Percentiles rank a stretch among this genome's conserved stretches.
phyloP scores from a whole-genome alignment of 2,888 invertebrate species.

The Pinctada fucata region DNA sequence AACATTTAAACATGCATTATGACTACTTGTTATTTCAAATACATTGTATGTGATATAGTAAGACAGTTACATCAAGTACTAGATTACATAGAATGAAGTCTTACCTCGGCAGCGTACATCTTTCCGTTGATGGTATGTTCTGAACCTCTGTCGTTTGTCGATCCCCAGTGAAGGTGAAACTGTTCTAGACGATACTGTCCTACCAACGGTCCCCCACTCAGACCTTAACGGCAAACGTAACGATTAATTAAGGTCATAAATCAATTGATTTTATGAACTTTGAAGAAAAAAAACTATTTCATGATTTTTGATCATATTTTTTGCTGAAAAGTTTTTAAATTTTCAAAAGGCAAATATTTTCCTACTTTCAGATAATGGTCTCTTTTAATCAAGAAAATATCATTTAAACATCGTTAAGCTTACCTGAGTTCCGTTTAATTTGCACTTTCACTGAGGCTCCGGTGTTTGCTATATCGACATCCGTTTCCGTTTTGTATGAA shows the following conservation, averaged over 20 bases:
- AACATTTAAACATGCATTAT: too few species aligned
- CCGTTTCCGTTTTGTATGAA: conserved; percentile 39
- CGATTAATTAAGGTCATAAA: too few species aligned
- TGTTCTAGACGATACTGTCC: conserved; percentile 88
- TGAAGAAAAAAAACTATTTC: too few species aligned
- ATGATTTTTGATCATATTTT: too few species aligned
- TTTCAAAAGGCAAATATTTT: too few species aligned
- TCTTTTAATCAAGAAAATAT: not conserved
- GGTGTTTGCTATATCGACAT: conserved; percentile 39
- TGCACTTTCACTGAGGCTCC: conserved; percentile 48
- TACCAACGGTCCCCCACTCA: conserved; percentile 87
- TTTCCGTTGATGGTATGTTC: conserved; percentile 96
- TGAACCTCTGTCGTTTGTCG: conserved; percentile 88
- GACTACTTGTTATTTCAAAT: too few species aligned
- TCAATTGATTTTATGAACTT: too few species aligned
- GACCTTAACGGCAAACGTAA: conserved; percentile 46
- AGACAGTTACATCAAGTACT: too few species aligned
- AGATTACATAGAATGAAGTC: not conserved
- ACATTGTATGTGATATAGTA: too few species aligned
- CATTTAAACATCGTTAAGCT: not conserved
- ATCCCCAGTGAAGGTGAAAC: conserved; percentile 97
- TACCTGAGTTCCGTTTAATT: conserved; percentile 40
- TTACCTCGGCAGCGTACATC: conserved; percentile 89
- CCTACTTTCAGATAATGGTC: not conserved
- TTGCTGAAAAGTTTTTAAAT: too few species aligned